A percentile compares a stretch with the other conserved stretches of the same genome.
Evolutionary conservation across 2,888 invertebrate species (phyloP).

Genomic region (Caenorhabditis afra): DNA sequence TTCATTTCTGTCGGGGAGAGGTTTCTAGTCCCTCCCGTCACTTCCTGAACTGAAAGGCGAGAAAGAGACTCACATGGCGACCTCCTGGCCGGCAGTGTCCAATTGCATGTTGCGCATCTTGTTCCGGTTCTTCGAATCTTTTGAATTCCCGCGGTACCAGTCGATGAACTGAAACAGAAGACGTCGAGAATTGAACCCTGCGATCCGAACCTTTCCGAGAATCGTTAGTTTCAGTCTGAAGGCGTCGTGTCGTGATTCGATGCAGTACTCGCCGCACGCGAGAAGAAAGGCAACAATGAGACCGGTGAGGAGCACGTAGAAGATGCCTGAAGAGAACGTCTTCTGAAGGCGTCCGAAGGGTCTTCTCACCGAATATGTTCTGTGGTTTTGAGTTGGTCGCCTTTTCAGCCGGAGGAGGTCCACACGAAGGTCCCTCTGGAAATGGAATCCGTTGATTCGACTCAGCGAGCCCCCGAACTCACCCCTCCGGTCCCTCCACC

Average conservation of each 20-base stretch:
- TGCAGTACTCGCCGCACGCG: conserved; percentile 76
- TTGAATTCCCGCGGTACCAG: conserved; percentile 62
- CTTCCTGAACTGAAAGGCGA: conserved; percentile 10
- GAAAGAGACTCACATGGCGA: conserved; percentile 41
- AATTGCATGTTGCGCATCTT: conserved; percentile 70
- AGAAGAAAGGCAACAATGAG: conserved; percentile 74
- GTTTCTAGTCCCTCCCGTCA: too few relatives aligned
- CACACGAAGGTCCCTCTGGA: conserved; percentile 69
- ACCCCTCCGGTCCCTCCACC: conserved; percentile 77
- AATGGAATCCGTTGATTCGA: too few relatives aligned
- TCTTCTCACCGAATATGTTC: conserved; percentile 62
- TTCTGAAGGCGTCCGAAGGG: background rate
- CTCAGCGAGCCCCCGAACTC: background rate
- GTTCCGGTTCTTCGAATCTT: conserved; percentile 45
- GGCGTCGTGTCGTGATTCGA: conserved; percentile 73
- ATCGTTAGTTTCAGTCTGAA: conserved; percentile 73
- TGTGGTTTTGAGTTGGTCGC: conserved; percentile 51
- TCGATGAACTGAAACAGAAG: conserved; percentile 63
- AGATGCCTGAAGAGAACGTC: conserved; percentile 71
- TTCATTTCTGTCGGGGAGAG: too few relatives aligned
- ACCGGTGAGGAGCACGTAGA: conserved; percentile 77
- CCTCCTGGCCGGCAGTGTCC: conserved; percentile 69
- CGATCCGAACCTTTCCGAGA: conserved; percentile 66
- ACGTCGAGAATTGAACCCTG: too few relatives aligned
- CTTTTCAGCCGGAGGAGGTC: conserved; percentile 49